Conservation (phyloP, 2,888 invertebrate species). For the Philonicus albiceps region DNA sequence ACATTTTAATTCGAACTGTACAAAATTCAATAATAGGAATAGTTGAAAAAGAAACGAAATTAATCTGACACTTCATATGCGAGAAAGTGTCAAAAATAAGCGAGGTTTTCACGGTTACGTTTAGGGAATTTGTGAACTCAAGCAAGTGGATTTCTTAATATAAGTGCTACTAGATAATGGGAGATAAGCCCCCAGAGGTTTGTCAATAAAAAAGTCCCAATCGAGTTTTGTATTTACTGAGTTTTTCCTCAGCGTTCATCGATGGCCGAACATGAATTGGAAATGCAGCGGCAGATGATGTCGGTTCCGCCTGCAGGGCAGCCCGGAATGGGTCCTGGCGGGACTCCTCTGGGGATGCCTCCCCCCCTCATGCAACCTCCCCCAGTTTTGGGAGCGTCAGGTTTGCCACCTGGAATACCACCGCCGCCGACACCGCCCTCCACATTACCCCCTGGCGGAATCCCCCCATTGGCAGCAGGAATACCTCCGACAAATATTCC, state of each 20-base stretch:
- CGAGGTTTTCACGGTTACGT: neutral
- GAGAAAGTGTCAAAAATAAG: neutral
- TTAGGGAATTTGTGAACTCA: neutral
- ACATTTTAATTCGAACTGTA: neutral
- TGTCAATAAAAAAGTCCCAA: neutral
- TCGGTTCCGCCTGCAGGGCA: conserved; percentile 51
- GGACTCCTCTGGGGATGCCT: conserved; percentile 50
- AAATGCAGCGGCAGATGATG: conserved; percentile 56
- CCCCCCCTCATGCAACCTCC: conserved; percentile 56
- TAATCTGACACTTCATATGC: neutral
- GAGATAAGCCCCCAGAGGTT: neutral
- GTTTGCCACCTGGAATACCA: conserved; percentile 43
- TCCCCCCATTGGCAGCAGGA: conserved; percentile 57
- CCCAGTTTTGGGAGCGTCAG: conserved; percentile 41
- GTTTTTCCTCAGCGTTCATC: conserved; percentile 39
- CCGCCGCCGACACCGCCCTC: conserved; percentile 46
- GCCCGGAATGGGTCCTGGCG: conserved; percentile 3
- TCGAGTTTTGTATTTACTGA: neutral
- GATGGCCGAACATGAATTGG: conserved; percentile 53
- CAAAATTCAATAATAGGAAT: neutral
- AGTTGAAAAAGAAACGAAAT: neutral
- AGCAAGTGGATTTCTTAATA: neutral
- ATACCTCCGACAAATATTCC: conserved; percentile 58
- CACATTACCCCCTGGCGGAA: conserved; percentile 31
- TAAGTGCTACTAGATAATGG: neutral